Percentiles rank a stretch among this genome's conserved stretches.
Evolutionary conservation across 1,140 invertebrate genomes (phyloP).

Genomic region (Platyura marginata): DNA sequence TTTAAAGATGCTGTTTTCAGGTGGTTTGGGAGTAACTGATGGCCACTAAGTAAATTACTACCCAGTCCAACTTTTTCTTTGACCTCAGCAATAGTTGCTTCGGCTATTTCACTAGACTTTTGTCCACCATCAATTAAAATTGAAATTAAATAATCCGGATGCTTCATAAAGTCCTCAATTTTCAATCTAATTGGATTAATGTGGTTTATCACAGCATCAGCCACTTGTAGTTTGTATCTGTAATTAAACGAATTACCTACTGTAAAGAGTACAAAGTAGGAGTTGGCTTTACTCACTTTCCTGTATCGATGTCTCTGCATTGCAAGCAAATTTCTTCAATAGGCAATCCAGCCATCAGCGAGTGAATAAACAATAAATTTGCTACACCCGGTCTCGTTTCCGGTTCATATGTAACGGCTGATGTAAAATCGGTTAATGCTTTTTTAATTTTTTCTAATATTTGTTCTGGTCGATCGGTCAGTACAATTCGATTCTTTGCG

Average conservation of each 20-base stretch:
- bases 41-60: no score
- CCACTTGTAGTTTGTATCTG: conserved; percentile 58
- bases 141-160: conserved; percentile 41
- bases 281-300: conserved; percentile 27
- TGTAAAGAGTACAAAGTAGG: not conserved
- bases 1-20: no score
- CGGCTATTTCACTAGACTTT: conserved; percentile 46
- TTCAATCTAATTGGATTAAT: conserved; percentile 50
- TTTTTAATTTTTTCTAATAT: conserved; percentile 75
- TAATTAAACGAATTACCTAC: conserved; percentile 7
- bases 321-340: conserved; percentile 54
- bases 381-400: conserved; percentile 64
- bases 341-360: conserved; percentile 45
- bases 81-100: conserved; percentile 49
- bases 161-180: conserved; percentile 35
- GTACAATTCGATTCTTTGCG: conserved; percentile 54
- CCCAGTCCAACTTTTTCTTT: conserved; percentile 38
- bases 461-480: conserved; percentile 60
- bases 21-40: no score
- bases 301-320: conserved; percentile 48
- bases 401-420: conserved; percentile 65
- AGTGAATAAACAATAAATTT: conserved; percentile 77
- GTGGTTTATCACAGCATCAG: conserved; percentile 52
- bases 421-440: conserved; percentile 79
- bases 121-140: conserved; percentile 49